These are phyloP conservation scores for Leptopilina drosophilae DNA, from an alignment of 2,888 invertebrate genomes.

Conservation along the genomic window DNA sequence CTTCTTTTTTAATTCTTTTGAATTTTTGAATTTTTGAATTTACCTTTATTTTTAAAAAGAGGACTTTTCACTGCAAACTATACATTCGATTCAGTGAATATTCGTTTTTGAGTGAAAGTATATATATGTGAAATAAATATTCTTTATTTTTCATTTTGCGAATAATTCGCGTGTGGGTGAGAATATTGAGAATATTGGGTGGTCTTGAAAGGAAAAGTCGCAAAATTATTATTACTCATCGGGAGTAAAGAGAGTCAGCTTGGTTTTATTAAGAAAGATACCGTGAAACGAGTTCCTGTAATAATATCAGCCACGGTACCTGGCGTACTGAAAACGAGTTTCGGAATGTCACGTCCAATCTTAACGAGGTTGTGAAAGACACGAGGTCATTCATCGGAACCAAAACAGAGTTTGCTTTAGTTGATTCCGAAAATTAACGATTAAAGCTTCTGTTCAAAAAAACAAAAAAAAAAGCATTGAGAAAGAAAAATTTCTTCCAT, in stretches of 20 bases:
- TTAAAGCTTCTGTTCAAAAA: too few species aligned
- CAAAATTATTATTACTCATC: slow-evolving; percentile 38
- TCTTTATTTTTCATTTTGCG: too few species aligned
- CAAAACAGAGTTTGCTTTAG: slow-evolving; percentile 3
- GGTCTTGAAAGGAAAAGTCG: slow-evolving; percentile 31
- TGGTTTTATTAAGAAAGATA: slow-evolving; percentile 29
- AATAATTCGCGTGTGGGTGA: too few species aligned
- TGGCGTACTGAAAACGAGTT: slow-evolving; percentile 33
- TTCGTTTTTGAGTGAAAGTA: neutral
- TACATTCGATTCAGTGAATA: too few species aligned
- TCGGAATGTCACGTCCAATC: slow-evolving; percentile 37
- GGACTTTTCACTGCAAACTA: too few species aligned
- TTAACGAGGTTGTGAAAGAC: slow-evolving; percentile 40
- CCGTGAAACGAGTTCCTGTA: slow-evolving; percentile 28
- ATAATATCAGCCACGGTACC: slow-evolving; percentile 33
- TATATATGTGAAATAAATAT: too few species aligned
- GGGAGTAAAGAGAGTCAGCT: slow-evolving; percentile 25
- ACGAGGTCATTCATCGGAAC: slow-evolving; percentile 35
- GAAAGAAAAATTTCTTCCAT: too few species aligned
- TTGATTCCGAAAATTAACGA: too few species aligned
- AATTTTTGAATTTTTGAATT: too few species aligned
- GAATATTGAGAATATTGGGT: slow-evolving; percentile 18
- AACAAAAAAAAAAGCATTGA: too few species aligned
- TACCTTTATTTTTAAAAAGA: too few species aligned
- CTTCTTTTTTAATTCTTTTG: too few species aligned